Evolutionary conservation across 2,888 invertebrate species (phyloP).

Genomic region (Uropetala carovei): DNA sequence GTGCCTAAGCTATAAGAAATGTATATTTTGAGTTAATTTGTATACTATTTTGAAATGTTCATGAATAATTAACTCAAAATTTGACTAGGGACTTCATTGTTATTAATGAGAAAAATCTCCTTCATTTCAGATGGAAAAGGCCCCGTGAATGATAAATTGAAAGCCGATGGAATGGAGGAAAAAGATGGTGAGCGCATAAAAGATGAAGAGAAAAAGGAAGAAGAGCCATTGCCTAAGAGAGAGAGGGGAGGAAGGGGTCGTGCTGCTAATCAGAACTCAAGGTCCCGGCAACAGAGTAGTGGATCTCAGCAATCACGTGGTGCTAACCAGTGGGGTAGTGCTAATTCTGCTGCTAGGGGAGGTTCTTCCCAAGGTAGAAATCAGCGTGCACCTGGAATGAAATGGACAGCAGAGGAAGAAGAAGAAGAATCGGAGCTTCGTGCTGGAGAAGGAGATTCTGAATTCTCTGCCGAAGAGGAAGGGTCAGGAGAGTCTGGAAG

Average conservation of each 20-base stretch:
- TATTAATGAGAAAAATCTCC: not conserved
- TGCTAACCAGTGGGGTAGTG: slow-evolving; percentile 1
- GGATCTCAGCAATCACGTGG: not conserved
- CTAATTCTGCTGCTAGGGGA: not conserved
- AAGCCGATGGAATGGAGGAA: slow-evolving; percentile 66
- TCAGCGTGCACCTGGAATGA: slow-evolving; percentile 47
- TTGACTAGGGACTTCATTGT: too few relatives aligned
- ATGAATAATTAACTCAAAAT: too few relatives aligned
- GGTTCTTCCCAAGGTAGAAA: not conserved
- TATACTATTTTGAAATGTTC: too few relatives aligned
- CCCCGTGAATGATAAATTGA: slow-evolving; percentile 65
- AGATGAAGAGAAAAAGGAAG: slow-evolving; percentile 66
- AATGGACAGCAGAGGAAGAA: slow-evolving; percentile 48
- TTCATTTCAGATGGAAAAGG: slow-evolving; percentile 65
- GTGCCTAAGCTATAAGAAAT: too few relatives aligned
- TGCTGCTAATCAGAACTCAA: not conserved
- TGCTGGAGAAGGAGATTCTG: slow-evolving; percentile 55
- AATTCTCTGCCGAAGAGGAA: slow-evolving; percentile 48
- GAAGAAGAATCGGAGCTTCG: slow-evolving; percentile 30
- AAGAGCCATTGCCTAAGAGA: slow-evolving; percentile 71
- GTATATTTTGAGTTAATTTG: too few relatives aligned
- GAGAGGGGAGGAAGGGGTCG: slow-evolving; percentile 76
- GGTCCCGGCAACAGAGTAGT: slow-evolving; percentile 9
- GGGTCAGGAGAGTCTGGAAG: slow-evolving; percentile 37
- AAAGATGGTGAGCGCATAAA: slow-evolving; percentile 65